These are phyloP conservation scores for Papilio protenor DNA, from an alignment of 2,888 invertebrate species.

Conservation along the genomic window DNA sequence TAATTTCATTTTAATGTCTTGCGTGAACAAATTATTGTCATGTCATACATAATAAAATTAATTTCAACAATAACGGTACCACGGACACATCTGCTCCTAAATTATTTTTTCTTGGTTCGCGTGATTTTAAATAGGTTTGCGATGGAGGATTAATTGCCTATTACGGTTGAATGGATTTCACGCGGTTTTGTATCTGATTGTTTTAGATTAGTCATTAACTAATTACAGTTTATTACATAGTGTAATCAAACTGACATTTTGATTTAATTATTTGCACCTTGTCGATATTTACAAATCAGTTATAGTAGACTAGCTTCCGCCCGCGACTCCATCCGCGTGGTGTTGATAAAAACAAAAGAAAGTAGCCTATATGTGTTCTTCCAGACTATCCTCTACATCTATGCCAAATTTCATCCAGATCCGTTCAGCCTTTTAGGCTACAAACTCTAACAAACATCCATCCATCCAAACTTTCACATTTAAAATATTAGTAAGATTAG, in stretches of 20 bases:
- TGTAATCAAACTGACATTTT: not conserved
- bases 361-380: too few relatives aligned
- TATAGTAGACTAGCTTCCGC: too few relatives aligned
- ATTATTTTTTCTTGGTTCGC: conserved; percentile 63
- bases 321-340: too few relatives aligned
- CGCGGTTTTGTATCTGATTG: conserved; percentile 62
- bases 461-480: too few relatives aligned
- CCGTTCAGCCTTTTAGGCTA: too few relatives aligned
- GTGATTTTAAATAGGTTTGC: conserved; percentile 76
- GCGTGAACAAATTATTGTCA: conserved; percentile 81
- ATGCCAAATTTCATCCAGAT: too few relatives aligned
- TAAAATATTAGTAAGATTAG: too few relatives aligned
- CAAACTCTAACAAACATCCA: too few relatives aligned
- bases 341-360: too few relatives aligned
- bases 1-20: conserved; percentile 81
- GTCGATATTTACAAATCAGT: conserved; percentile 37
- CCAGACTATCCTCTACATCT: too few relatives aligned
- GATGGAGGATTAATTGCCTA: conserved; percentile 66
- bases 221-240: conserved; percentile 36
- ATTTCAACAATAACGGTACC: conserved; percentile 71
- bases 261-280: not conserved
- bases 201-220: conserved; percentile 45
- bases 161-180: conserved; percentile 70
- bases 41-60: conserved; percentile 77
- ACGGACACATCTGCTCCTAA: conserved; percentile 73